Evolutionary conservation across 2,888 invertebrate genomes (phyloP), one percentile per base, ranked within the genome.

Genomic region (Pseudoips prasinana): DNA sequence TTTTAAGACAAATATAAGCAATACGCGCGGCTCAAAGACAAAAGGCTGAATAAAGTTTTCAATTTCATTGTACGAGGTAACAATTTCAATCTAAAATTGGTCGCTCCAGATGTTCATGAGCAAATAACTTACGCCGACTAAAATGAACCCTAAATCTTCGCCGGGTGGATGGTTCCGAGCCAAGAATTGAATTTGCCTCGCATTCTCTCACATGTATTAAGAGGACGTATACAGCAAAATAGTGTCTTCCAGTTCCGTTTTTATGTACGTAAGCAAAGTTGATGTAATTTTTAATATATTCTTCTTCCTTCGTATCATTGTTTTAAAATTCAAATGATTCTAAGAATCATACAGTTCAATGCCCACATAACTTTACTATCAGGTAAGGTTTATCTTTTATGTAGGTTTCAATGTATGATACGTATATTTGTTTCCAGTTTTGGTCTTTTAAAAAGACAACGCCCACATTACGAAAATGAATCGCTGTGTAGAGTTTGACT

Each of bases 101-200:
- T 65, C 58, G 65, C 70, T 73, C 75, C 84, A 83, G 82, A 82
- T 85, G 85, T 82, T 85, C 76, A 73, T 74, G 73, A 75, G 71
- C 73, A 73, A 80, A 83, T 84, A 85, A 81, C 78, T 84, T 78
- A 78, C 70, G 64, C 61, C 62, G 66, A 68, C 69, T 71, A 74
- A 79, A 83, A 80, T 82, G 84, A 84, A 79, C 81, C 71, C 73
- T 85, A 85, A 85, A 86, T 86, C 84, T 81, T 75, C 65, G 42
- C 54, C 61, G 66, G 65, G 43, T 58, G 73, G 75, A 75, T 74
- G 76, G 73, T 74, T 68, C 64, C 61, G 68, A 64, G 77, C 80
- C 75, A 76, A 77, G 81, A 85, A 84, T 84, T 81, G 76, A 77
- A 81, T 84, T 83, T 75, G 74, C 73, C 66, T 74, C 65, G 68